Evolutionary conservation across 2,113 vertebrate genomes (phyloP).

Genomic region (Ptyas mucosa): DNA sequence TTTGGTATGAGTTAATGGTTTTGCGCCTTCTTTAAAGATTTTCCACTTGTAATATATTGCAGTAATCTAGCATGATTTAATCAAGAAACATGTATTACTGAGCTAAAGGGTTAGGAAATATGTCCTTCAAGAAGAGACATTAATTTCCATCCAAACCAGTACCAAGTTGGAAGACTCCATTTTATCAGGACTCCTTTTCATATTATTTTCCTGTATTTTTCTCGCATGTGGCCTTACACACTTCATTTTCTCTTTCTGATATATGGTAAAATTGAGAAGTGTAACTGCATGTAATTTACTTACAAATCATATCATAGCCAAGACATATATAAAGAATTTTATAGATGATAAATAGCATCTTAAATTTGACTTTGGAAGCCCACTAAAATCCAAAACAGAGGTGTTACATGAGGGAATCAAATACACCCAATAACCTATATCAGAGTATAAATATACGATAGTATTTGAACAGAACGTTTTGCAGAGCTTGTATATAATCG

Average conservation of each 20-base stretch:
- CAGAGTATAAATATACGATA: not conserved
- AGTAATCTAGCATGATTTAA: not conserved
- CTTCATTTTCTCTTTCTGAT: not conserved
- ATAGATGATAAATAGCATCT: not conserved
- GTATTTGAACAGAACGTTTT: not conserved
- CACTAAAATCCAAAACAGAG: not conserved
- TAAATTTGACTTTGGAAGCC: not conserved
- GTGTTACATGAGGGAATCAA: not conserved
- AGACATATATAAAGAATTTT: not conserved
- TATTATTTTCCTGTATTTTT: not conserved
- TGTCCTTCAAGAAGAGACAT: not conserved
- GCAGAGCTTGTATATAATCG: not conserved
- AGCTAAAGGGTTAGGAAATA: not conserved
- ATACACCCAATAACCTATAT: not conserved
- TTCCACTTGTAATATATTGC: not conserved
- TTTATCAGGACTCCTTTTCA: not conserved
- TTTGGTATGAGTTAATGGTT: not conserved
- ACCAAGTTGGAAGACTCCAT: not conserved
- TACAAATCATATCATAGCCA: not conserved
- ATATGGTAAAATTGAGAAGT: not conserved
- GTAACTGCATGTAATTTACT: not conserved
- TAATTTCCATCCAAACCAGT: not conserved
- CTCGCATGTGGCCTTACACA: not conserved
- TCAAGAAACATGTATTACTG: not conserved
- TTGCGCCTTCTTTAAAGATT: not conserved